phyloP scores from a whole-genome alignment of 2,888 invertebrate genomes.

The Phalangium opilio region DNA sequence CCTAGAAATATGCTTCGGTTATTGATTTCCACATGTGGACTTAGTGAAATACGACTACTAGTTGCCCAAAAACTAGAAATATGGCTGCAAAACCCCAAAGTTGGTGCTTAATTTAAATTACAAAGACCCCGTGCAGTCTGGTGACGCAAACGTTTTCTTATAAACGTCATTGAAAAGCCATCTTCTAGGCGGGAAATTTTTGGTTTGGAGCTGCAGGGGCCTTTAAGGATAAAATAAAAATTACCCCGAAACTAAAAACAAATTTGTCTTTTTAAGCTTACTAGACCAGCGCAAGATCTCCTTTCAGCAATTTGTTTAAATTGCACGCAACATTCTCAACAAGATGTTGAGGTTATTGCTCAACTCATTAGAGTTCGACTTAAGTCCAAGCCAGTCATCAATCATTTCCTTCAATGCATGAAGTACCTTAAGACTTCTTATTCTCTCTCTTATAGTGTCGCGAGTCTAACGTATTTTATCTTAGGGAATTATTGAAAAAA shows the following conservation, averaged over 20 bases:
- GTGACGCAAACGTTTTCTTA: no score
- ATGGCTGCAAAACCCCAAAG: constrained; percentile 90
- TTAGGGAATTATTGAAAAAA: constrained; percentile 68
- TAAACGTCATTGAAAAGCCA: no score
- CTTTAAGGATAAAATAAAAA: no score
- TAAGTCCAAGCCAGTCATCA: constrained; percentile 82
- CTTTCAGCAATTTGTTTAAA: constrained; percentile 80
- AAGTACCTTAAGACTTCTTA: constrained; percentile 31
- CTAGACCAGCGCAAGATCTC: constrained; percentile 79
- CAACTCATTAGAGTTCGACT: constrained; percentile 74
- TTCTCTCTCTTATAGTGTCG: constrained; percentile 2
- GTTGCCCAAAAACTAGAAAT: constrained; percentile 68
- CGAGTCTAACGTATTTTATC: constrained; percentile 16
- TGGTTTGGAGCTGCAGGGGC: no score
- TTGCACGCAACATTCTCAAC: constrained; percentile 50
- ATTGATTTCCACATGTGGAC: constrained; percentile 67
- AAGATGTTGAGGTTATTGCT: constrained; percentile 61
- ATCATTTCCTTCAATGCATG: constrained; percentile 71
- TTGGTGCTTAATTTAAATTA: no score
- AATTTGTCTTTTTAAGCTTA: constrained; percentile 39
- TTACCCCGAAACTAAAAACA: no score
- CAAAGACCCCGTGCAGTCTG: no score
- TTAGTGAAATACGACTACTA: constrained; percentile 65
- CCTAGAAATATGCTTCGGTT: constrained; percentile 76
- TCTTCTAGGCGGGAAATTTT: no score